Conservation (phyloP, 2,797 vertebrate genomes). For the Siniperca undulata region DNA sequence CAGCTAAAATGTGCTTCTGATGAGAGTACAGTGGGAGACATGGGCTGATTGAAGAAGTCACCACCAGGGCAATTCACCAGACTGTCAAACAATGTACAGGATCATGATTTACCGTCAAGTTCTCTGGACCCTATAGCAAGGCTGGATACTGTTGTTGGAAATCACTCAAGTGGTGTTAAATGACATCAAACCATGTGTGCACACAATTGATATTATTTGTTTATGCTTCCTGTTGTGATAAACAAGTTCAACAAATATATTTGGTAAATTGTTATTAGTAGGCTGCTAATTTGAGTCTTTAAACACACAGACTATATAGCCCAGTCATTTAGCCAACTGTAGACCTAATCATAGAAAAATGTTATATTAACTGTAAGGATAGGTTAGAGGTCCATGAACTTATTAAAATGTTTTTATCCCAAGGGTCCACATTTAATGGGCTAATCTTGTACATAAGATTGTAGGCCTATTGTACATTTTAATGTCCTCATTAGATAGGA, state of each 20-base stretch:
- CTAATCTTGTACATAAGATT: background rate
- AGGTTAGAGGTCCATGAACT: background rate
- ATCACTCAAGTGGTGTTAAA: background rate
- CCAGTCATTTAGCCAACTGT: background rate
- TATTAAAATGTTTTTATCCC: background rate
- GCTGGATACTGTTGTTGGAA: background rate
- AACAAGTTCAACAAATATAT: slow-evolving; percentile 3
- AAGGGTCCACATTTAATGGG: background rate
- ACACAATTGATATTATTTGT: background rate
- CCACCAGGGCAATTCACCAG: slow-evolving; percentile 22
- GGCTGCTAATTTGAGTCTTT: background rate
- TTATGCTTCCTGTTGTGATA: slow-evolving; percentile 3
- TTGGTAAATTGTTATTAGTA: background rate
- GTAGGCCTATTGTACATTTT: background rate
- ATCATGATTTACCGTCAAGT: slow-evolving; percentile 6
- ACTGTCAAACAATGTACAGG: background rate
- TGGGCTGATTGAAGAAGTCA: slow-evolving; percentile 42
- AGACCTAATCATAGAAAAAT: background rate
- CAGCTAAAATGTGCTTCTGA: slow-evolving; percentile 53
- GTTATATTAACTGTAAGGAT: background rate
- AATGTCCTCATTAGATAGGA: background rate
- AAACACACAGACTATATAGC: background rate
- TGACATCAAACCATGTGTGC: slow-evolving; percentile 7
- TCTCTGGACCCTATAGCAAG: background rate
- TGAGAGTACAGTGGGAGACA: slow-evolving; percentile 29